phyloP scores from a whole-genome alignment of 2,888 invertebrate species.

The Tipula unca region DNA sequence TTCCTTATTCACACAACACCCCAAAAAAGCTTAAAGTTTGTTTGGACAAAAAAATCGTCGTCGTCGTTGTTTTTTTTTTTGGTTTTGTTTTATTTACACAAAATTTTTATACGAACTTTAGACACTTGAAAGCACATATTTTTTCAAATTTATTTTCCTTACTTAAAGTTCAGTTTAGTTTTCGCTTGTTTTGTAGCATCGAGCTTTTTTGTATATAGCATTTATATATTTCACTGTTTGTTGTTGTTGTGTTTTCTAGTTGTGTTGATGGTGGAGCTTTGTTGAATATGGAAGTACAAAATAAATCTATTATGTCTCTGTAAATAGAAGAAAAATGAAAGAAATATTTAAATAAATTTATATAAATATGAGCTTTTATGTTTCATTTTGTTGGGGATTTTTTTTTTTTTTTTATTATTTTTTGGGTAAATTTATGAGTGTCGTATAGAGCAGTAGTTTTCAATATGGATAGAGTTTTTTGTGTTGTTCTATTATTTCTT shows the following conservation, averaged over 20 bases:
- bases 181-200: not conserved
- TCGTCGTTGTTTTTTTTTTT: not conserved
- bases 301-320: not conserved
- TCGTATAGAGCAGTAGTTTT: not conserved
- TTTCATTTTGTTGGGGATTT: not conserved
- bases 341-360: not conserved
- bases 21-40: not conserved
- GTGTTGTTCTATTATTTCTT: not conserved
- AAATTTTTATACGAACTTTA: constrained; percentile 27
- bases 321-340: not conserved
- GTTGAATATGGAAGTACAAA: not conserved
- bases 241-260: not conserved
- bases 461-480: not conserved
- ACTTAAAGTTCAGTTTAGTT: not conserved
- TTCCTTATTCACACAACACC: not conserved
- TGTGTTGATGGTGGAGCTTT: not conserved
- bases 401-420: not conserved
- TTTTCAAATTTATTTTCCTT: constrained; percentile 18
- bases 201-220: not conserved
- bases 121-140: constrained; percentile 25
- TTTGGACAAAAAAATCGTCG: not conserved
- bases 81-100: constrained; percentile 29
- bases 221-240: too few relatives aligned
- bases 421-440: not conserved
- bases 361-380: not conserved